Evolutionary conservation across 2,797 vertebrate species (phyloP).

Genomic region (Eremophila alpestris): DNA sequence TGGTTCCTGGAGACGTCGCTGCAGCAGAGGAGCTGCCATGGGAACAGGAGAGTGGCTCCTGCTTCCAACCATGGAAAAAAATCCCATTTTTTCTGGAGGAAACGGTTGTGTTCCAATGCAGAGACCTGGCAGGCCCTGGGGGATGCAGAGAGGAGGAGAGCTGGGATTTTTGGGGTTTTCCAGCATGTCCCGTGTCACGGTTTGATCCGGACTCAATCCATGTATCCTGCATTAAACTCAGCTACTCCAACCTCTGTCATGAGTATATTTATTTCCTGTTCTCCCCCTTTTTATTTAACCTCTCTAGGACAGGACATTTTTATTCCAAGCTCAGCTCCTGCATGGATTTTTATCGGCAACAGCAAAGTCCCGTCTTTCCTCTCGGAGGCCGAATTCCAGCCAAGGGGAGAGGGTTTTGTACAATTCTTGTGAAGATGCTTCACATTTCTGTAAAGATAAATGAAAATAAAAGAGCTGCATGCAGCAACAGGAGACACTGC

Average conservation of each 20-base stretch:
- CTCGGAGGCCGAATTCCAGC: background rate
- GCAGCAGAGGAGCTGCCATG: accelerated
- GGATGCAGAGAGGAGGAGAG: accelerated
- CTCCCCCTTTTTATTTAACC: background rate
- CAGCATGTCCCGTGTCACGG: background rate
- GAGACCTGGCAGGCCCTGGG: background rate
- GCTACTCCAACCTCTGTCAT: background rate
- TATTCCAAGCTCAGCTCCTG: background rate
- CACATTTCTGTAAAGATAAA: conserved; percentile 75
- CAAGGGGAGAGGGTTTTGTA: conserved; percentile 77
- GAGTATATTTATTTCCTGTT: background rate
- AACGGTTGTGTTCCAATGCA: accelerated
- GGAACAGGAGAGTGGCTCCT: accelerated
- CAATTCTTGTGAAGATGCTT: conserved; percentile 79
- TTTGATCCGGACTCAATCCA: background rate
- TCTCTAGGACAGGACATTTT: accelerated
- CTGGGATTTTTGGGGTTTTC: background rate
- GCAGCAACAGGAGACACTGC: conserved; percentile 70
- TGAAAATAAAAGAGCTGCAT: conserved; percentile 88
- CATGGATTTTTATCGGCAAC: background rate
- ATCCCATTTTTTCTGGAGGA: background rate
- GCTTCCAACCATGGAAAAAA: background rate
- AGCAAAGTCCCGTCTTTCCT: background rate
- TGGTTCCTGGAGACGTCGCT: background rate
- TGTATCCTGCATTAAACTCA: background rate